A percentile compares a stretch with the other conserved stretches of the same genome.
These are phyloP conservation scores for Alloscopus bannaensis DNA, from an alignment of 2,888 invertebrate genomes.

Conservation along the genomic window DNA sequence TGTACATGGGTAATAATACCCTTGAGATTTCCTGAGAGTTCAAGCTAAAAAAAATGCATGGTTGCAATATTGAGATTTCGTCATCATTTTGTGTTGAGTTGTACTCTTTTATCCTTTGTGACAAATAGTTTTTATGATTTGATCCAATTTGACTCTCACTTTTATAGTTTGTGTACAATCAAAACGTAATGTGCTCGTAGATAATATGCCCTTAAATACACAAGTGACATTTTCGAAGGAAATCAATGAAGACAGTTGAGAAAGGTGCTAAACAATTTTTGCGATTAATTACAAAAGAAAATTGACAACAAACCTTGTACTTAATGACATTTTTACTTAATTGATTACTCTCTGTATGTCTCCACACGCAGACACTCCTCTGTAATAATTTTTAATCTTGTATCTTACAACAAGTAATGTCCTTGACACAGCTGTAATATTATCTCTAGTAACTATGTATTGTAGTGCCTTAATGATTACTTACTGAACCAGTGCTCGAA, in stretches of 20 bases:
- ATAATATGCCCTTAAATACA: conserved; percentile 4
- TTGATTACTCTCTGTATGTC: conserved; percentile 45
- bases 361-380: too few species aligned
- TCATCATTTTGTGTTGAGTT: too few species aligned
- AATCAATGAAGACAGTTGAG: conserved; percentile 27
- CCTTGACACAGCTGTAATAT: conserved; percentile 50
- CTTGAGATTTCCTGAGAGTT: too few species aligned
- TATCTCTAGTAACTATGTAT: conserved; percentile 59
- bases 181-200: conserved; percentile 24
- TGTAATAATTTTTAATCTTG: conserved; percentile 53
- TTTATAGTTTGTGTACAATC: conserved; percentile 34
- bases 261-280: conserved; percentile 57
- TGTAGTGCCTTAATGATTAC: conserved; percentile 66
- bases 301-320: conserved; percentile 57
- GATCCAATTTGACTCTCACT: neutral
- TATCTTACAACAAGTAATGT: conserved; percentile 53
- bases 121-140: too few species aligned
- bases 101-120: too few species aligned
- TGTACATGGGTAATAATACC: too few species aligned
- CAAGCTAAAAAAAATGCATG: too few species aligned
- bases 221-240: too few species aligned
- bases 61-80: too few species aligned
- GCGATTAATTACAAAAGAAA: conserved; percentile 42
- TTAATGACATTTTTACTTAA: conserved; percentile 57
- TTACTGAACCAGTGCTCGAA: conserved; percentile 66